Evolutionary conservation across 2,888 invertebrate genomes (phyloP).

Genomic region (Xestia sexstrigata): DNA sequence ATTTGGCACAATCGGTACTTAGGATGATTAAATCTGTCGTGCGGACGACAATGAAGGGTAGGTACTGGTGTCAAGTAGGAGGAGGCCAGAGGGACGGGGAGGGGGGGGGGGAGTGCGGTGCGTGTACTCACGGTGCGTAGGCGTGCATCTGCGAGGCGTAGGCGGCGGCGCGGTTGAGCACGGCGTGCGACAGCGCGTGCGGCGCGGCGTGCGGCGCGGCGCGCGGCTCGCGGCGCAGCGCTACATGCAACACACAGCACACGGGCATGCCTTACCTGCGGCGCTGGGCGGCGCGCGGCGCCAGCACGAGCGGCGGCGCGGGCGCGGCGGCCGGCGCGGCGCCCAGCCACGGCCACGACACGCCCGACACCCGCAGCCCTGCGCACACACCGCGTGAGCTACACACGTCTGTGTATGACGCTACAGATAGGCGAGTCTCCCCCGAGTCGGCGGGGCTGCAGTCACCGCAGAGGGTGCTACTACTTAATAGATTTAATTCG

Average conservation of each 20-base stretch:
- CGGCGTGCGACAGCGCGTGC: slow-evolving; percentile 92
- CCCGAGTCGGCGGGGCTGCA: slow-evolving; percentile 1
- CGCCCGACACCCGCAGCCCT: slow-evolving; percentile 95
- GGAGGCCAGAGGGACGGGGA: slow-evolving; percentile 4
- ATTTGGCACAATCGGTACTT: neutral
- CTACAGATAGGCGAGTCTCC: neutral
- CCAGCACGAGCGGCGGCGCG: slow-evolving; percentile 93
- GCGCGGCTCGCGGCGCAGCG: slow-evolving; percentile 93
- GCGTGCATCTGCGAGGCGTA: slow-evolving; percentile 95
- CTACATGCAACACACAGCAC: slow-evolving; percentile 87
- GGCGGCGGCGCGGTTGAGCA: slow-evolving; percentile 93
- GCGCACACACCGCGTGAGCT: slow-evolving; percentile 85
- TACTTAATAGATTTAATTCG: slow-evolving; percentile 36
- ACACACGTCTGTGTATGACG: neutral
- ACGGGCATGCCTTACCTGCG: slow-evolving; percentile 91
- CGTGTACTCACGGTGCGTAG: slow-evolving; percentile 96
- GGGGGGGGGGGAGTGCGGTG: slow-evolving; percentile 34
- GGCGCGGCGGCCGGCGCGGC: slow-evolving; percentile 91
- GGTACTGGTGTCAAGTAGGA: too few relatives aligned
- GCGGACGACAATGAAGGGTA: neutral
- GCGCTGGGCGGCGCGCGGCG: slow-evolving; percentile 94
- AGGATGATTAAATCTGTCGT: neutral
- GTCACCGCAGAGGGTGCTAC: slow-evolving; percentile 35
- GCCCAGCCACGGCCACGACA: slow-evolving; percentile 94
- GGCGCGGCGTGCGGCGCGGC: slow-evolving; percentile 88